phyloP scores from a whole-genome alignment of 2,797 vertebrate species.

The Squalus acanthias region DNA sequence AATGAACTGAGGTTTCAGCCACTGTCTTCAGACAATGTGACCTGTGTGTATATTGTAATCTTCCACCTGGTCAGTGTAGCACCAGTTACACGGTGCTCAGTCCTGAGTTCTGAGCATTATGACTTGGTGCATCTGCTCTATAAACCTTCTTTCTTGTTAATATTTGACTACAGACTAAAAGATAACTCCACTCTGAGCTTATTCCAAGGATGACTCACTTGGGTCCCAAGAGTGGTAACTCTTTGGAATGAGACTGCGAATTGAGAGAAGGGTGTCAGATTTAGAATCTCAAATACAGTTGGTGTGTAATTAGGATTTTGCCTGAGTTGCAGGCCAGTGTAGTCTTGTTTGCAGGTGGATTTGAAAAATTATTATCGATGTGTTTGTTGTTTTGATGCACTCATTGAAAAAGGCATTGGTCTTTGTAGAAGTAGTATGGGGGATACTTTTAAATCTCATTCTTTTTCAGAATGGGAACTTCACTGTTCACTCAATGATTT shows the following conservation, averaged over 20 bases:
- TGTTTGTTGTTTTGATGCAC: background rate
- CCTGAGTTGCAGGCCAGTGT: background rate
- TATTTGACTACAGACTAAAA: background rate
- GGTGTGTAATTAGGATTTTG: background rate
- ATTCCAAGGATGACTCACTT: background rate
- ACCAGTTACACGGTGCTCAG: background rate
- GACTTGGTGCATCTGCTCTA: background rate
- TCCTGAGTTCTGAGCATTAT: background rate
- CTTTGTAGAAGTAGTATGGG: background rate
- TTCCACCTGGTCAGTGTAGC: background rate
- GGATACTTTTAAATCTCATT: background rate
- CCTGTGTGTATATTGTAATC: background rate
- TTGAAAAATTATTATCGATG: background rate
- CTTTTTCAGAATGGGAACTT: background rate
- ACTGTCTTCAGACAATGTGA: background rate
- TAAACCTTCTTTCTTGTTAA: background rate
- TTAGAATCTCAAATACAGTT: background rate
- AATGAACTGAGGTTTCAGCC: background rate
- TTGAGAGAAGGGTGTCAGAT: background rate
- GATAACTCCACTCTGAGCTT: background rate
- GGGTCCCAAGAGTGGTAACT: background rate
- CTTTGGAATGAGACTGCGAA: background rate
- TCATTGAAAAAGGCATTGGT: background rate
- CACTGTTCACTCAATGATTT: background rate
- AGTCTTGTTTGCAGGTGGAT: background rate